Conservation (phyloP, 1,140 invertebrate genomes). For the Yoshiicerus persimilis region DNA sequence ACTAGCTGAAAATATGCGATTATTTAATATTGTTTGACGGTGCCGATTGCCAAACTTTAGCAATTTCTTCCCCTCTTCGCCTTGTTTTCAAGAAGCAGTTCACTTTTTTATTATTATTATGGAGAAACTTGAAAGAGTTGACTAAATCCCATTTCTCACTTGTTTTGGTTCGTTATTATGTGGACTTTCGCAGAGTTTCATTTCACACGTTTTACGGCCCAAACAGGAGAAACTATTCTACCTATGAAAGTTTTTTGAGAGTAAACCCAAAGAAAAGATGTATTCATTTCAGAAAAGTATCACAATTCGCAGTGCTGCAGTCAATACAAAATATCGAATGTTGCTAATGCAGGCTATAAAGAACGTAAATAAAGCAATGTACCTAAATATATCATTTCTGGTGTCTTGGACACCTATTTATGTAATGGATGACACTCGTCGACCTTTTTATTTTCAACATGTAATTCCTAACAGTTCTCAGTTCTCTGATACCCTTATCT, state of each 20-base stretch:
- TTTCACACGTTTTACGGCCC: not conserved
- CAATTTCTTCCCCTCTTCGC: not conserved
- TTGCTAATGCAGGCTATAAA: too few relatives aligned
- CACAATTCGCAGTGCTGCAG: not conserved
- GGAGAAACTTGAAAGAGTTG: constrained; percentile 14
- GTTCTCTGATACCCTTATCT: not conserved
- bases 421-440: not conserved
- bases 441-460: too few relatives aligned
- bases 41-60: constrained; percentile 15
- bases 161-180: not conserved
- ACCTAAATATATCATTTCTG: not conserved
- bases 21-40: constrained; percentile 23
- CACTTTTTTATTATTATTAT: constrained; percentile 22
- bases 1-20: constrained; percentile 15
- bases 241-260: not conserved
- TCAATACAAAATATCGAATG: not conserved
- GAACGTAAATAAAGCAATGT: not conserved
- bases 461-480: too few relatives aligned
- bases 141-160: constrained; percentile 19
- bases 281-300: not conserved
- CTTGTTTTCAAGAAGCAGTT: not conserved
- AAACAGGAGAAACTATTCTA: not conserved
- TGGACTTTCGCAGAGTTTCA: not conserved
- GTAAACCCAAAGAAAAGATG: not conserved
- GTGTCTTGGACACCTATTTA: too few relatives aligned